These are phyloP conservation scores for Tragelaphus scriptus DNA, from an alignment of 2,113 vertebrate genomes.

Conservation along the genomic window DNA sequence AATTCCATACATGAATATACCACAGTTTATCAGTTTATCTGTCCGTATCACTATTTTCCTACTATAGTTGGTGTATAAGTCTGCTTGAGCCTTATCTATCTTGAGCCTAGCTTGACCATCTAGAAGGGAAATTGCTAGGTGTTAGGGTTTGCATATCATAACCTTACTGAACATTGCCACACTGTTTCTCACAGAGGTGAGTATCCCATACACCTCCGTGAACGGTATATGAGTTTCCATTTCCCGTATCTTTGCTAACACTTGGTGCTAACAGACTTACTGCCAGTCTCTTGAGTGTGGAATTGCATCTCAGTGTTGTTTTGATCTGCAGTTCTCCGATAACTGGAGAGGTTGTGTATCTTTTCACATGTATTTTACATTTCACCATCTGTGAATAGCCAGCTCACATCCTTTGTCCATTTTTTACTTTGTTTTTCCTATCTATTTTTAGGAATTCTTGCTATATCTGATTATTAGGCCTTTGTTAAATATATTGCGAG, in stretches of 20 bases:
- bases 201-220: background rate
- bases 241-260: background rate
- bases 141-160: background rate
- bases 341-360: background rate
- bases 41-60: background rate
- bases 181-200: background rate
- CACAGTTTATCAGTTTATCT: background rate
- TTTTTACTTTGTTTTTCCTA: background rate
- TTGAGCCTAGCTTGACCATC: too few species aligned
- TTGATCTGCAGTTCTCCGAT: background rate
- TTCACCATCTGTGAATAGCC: background rate
- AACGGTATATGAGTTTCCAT: background rate
- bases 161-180: background rate
- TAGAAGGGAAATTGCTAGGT: background rate
- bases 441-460: background rate
- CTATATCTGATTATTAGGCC: background rate
- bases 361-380: background rate
- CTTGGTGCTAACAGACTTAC: background rate
- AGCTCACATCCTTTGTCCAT: background rate
- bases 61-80: background rate
- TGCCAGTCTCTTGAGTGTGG: background rate
- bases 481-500: background rate
- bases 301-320: background rate
- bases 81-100: background rate
- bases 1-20: background rate